Evolutionary conservation across 2,113 vertebrate species (phyloP).

Genomic region (Callopanchax toddi): DNA sequence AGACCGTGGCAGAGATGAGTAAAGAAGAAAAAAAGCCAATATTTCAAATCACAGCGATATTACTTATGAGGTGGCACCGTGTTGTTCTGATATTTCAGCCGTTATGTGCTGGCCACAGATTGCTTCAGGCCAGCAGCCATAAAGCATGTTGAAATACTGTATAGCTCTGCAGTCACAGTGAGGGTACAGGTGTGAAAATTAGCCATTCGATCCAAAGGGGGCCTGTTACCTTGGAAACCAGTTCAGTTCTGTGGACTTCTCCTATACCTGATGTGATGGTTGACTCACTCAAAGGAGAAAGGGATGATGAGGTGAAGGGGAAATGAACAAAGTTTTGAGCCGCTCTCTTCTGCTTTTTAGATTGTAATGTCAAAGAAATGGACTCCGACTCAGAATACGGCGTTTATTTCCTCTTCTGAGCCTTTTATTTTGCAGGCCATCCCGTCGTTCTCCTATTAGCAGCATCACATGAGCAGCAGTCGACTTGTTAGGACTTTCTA

Average conservation of each 20-base stretch:
- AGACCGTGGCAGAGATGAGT: constrained; percentile 28
- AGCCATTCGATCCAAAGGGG: constrained; percentile 47
- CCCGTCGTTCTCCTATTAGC: neutral
- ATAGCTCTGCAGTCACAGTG: constrained; percentile 14
- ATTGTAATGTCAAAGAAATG: neutral
- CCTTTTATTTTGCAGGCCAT: neutral
- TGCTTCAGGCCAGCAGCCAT: constrained; percentile 12
- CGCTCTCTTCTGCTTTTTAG: constrained; percentile 1
- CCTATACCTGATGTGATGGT: constrained; percentile 46
- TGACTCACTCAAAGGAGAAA: constrained; percentile 11
- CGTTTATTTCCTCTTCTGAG: neutral
- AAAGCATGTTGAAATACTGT: constrained; percentile 31
- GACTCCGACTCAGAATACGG: neutral
- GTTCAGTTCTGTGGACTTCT: constrained; percentile 41
- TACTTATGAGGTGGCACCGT: constrained; percentile 22
- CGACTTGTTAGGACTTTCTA: constrained; percentile 7
- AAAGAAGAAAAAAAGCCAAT: constrained; percentile 10
- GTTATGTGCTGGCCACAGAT: constrained; percentile 15
- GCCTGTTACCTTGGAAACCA: constrained; percentile 68
- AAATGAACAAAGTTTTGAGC: constrained; percentile 23
- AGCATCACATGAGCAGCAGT: constrained; percentile 1
- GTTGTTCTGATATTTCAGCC: constrained; percentile 16
- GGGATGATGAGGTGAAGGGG: constrained; percentile 5
- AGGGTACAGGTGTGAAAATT: constrained; percentile 60
- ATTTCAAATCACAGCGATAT: constrained; percentile 12